phyloP scores from a whole-genome alignment of 2,888 invertebrate genomes.

The Hemistola chrysoprasaria region DNA sequence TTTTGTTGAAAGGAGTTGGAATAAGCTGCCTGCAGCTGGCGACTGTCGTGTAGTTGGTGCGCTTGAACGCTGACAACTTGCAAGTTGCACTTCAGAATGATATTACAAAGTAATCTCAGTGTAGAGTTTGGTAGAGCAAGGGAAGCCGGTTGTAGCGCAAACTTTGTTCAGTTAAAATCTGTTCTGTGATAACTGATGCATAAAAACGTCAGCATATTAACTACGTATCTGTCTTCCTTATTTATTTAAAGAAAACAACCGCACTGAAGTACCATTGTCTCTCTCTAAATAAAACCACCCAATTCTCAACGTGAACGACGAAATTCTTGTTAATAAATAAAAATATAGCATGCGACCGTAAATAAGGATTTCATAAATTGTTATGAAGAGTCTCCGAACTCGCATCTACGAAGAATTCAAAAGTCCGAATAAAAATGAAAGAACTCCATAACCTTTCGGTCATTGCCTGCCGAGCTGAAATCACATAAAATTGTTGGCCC shows the following conservation, averaged over 20 bases:
- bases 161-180: no score
- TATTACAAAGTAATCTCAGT: slow-evolving; percentile 2
- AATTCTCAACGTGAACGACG: no score
- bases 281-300: no score
- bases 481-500: slow-evolving; percentile 49
- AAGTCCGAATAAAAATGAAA: slow-evolving; percentile 38
- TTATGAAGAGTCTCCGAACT: background rate
- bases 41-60: background rate
- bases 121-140: background rate
- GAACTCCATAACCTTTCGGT: slow-evolving; percentile 41
- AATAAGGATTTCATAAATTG: no score
- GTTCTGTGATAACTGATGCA: no score
- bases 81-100: background rate
- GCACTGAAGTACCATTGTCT: no score
- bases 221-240: no score
- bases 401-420: slow-evolving; percentile 27
- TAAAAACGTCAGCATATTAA: no score
- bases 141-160: no score
- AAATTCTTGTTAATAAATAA: no score
- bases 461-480: slow-evolving; percentile 45
- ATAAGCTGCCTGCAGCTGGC: background rate
- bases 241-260: no score
- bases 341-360: no score
- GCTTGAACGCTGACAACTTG: slow-evolving; percentile 1
- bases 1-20: background rate